Base-by-base conservation (phyloP, 1,140 invertebrate species). In the Drosophila subobscura region DNA sequence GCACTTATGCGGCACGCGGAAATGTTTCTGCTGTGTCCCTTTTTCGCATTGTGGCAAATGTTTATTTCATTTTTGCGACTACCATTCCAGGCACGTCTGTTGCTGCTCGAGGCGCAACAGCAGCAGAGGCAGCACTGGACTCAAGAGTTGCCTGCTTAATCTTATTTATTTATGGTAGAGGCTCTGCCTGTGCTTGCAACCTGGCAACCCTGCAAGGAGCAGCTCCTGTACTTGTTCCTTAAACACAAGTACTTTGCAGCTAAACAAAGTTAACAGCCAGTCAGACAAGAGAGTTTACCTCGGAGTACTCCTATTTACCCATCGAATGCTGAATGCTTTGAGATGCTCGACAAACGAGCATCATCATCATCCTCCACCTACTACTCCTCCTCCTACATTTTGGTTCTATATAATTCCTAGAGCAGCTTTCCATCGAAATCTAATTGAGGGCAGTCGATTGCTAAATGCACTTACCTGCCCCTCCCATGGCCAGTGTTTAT, bases 141-240 rank as follows among this genome's bases (percentile, higher is more conserved):
- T 79, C 41, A 37, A 37, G 72, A 88, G 81, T 71, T 55, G 50
- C 23, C 63, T 58, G 78, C 81, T 86, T 86, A 88, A 86, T 86
- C 83, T 86, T 86, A 86, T 88, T 86, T 86, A 86, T 86, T 86
- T 85, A 85, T 85, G 66, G 65, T 55, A 56, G 45, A 25, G 25
- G 23, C 41, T 52, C 44, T 44, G 10, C 5, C 44, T 42, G 45
- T 57, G 47, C 4, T 12, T 12, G 45, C 53, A 56, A 60, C 68
- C 63, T 77, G 49, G 63, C 49, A 55, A 29, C 20, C 50, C 71
- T 72, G 33, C 1, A 12, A 12, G 10, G 33, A 37, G 33, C 0
- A 33, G 16, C 16, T 20, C 16, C 40, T 37, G 56, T 71, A 57
- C 78, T 73, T 60, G 56, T 66, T 63, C 57, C 63, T 59, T 37